Conservation (phyloP, 2,888 invertebrate species). For the Theretra japonica region DNA sequence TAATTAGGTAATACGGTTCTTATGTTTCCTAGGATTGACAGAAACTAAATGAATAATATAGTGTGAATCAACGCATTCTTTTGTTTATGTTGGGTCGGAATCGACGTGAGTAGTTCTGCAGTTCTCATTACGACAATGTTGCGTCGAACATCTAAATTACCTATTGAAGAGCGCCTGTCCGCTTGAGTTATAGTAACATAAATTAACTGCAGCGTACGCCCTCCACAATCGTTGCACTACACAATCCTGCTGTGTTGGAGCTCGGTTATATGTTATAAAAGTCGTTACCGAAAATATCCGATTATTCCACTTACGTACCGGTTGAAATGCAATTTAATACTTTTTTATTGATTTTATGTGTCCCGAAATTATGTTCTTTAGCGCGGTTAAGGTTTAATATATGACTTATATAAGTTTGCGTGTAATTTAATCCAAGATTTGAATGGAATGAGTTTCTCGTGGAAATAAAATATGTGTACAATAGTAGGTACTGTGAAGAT, state of each 20-base stretch:
- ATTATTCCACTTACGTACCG: conserved; percentile 59
- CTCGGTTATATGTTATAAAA: conserved; percentile 57
- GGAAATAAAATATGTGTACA: conserved; percentile 14
- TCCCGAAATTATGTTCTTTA: conserved; percentile 34
- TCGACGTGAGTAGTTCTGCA: conserved; percentile 34
- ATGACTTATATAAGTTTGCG: not conserved
- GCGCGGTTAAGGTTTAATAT: not conserved
- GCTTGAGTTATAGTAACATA: conserved; percentile 81
- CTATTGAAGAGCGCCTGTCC: conserved; percentile 75
- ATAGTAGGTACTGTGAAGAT: conserved; percentile 8
- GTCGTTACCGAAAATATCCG: conserved; percentile 54
- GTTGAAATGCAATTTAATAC: conserved; percentile 46
- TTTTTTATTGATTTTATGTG: conserved; percentile 63
- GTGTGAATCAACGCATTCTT: conserved; percentile 11
- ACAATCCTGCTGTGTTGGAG: conserved; percentile 52
- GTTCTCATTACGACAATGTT: conserved; percentile 83
- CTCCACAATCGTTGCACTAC: conserved; percentile 61
- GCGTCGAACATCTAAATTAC: conserved; percentile 82
- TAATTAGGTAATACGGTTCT: no score
- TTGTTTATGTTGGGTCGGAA: not conserved
- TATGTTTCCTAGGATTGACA: no score
- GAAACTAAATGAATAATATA: no score
- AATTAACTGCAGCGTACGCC: conserved; percentile 75
- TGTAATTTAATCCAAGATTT: not conserved
- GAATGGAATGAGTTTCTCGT: not conserved